These are phyloP conservation scores for Falco columbarius DNA, from an alignment of 2,797 vertebrate genomes.

Conservation along the genomic window DNA sequence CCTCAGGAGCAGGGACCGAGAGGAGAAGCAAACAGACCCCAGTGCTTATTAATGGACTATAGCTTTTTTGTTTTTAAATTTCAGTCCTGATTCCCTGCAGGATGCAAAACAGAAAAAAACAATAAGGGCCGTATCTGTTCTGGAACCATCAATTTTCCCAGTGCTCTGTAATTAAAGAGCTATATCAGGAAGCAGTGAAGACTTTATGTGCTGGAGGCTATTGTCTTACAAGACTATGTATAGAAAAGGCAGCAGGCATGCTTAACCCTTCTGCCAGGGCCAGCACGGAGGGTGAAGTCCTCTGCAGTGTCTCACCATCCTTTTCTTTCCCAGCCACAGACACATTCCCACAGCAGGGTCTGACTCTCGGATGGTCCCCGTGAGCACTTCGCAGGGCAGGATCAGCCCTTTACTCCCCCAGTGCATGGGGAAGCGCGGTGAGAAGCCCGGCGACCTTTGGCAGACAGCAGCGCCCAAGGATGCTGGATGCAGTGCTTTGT, in stretches of 20 bases:
- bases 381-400: not conserved
- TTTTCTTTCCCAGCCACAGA: not conserved
- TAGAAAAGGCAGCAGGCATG: not conserved
- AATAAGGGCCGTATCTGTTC: not conserved
- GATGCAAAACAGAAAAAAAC: not conserved
- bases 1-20: slow-evolving; percentile 44
- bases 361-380: not conserved
- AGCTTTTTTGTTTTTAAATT: not conserved
- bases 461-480: accelerated
- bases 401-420: not conserved
- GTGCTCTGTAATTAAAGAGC: not conserved
- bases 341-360: not conserved
- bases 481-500: not conserved
- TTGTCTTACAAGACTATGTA: not conserved
- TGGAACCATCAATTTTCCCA: not conserved
- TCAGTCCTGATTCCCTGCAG: not conserved
- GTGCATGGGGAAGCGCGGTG: accelerated
- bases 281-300: accelerated
- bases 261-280: not conserved
- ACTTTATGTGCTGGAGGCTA: not conserved
- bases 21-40: slow-evolving; percentile 16
- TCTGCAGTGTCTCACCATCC: not conserved
- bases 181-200: not conserved
- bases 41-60: not conserved
- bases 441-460: accelerated